Percentiles rank a stretch among this genome's conserved stretches.
Evolutionary conservation across 2,888 invertebrate genomes (phyloP).

Genomic region (Odontothrips loti): DNA sequence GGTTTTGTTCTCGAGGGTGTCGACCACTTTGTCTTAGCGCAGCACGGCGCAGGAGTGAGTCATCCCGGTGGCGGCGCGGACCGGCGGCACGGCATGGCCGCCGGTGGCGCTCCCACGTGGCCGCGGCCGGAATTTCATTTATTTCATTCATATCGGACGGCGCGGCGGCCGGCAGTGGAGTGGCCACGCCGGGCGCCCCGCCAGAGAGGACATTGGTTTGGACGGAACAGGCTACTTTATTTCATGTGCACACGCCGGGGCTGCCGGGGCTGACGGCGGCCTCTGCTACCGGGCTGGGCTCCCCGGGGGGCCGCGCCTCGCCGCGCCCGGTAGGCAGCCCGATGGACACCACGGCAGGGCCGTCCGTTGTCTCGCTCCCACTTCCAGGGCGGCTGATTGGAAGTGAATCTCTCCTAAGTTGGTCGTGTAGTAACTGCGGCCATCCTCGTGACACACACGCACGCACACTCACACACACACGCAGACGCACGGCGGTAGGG

Average conservation of each 20-base stretch:
- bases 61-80: too few relatives aligned
- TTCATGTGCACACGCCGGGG: neutral
- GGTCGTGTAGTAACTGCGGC: neutral
- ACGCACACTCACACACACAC: neutral
- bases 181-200: neutral
- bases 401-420: too few relatives aligned
- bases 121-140: neutral
- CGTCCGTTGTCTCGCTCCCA: too few relatives aligned
- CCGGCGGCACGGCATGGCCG: neutral
- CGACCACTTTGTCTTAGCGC: too few relatives aligned
- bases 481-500: too few relatives aligned
- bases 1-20: too few relatives aligned
- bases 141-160: slow-evolving; percentile 1
- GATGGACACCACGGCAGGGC: too few relatives aligned
- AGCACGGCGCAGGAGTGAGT: neutral
- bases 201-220: neutral
- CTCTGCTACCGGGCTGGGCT: neutral
- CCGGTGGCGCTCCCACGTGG: slow-evolving; percentile 12
- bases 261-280: neutral
- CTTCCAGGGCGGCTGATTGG: too few relatives aligned
- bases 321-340: too few relatives aligned
- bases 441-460: neutral
- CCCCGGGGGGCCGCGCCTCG: neutral
- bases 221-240: slow-evolving; percentile 4
- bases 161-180: neutral